These are phyloP conservation scores for Gymnocephalus cernua DNA, from an alignment of 2,113 vertebrate genomes.

Conservation along the genomic window DNA sequence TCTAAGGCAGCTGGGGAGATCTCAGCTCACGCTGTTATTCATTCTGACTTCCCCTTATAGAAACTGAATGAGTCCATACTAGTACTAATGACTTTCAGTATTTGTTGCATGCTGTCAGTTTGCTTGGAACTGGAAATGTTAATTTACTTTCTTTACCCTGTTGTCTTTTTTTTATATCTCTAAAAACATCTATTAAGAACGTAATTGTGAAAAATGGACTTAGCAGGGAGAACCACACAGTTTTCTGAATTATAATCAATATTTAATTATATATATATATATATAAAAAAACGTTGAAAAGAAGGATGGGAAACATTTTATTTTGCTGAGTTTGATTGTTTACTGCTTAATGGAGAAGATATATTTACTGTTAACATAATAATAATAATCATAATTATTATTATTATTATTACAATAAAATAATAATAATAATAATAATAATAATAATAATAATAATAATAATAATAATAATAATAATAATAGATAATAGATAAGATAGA, in stretches of 20 bases:
- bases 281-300: slow-evolving; percentile 12
- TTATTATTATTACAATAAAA: too few relatives aligned
- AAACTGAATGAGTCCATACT: slow-evolving; percentile 36
- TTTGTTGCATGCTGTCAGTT: slow-evolving; percentile 34
- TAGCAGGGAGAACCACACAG: neutral
- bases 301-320: slow-evolving; percentile 13
- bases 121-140: neutral
- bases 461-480: slow-evolving; percentile 16
- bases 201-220: slow-evolving; percentile 25
- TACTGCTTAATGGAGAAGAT: neutral
- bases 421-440: slow-evolving; percentile 25
- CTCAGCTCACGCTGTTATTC: slow-evolving; percentile 25
- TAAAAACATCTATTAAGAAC: slow-evolving; percentile 8
- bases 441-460: slow-evolving; percentile 1
- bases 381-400: neutral
- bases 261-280: slow-evolving; percentile 16
- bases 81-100: slow-evolving; percentile 29
- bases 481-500: too few relatives aligned
- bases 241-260: slow-evolving; percentile 26
- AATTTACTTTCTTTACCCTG: neutral
- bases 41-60: slow-evolving; percentile 36
- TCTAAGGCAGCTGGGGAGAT: slow-evolving; percentile 9
- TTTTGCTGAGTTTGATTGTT: slow-evolving; percentile 4
- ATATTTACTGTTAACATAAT: slow-evolving; percentile 4
- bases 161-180: slow-evolving; percentile 27